These are phyloP conservation scores for Cynaeus angustus DNA, from an alignment of 2,888 invertebrate species.

Conservation along the genomic window DNA sequence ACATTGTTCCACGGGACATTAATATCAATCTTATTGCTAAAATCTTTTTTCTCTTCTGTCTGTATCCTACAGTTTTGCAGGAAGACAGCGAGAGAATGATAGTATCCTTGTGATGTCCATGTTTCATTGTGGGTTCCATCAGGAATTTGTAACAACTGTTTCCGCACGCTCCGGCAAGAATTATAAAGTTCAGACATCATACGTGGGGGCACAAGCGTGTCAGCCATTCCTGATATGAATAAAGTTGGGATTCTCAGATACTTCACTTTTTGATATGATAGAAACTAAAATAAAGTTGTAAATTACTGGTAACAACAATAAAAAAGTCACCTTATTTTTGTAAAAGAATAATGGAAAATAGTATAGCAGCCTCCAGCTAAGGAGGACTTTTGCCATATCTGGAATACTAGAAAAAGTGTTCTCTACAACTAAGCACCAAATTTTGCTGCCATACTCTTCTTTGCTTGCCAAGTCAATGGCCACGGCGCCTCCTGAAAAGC, in stretches of 20 bases:
- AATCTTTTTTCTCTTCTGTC: slow-evolving; percentile 57
- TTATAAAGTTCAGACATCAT: slow-evolving; percentile 91
- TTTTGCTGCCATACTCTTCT: slow-evolving; percentile 83
- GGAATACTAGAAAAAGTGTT: slow-evolving; percentile 97
- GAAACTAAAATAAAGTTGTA: slow-evolving; percentile 74
- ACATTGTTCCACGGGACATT: slow-evolving; percentile 60
- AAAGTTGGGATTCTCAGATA: slow-evolving; percentile 85
- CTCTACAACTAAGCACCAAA: slow-evolving; percentile 92
- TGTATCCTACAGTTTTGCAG: slow-evolving; percentile 70
- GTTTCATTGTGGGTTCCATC: slow-evolving; percentile 96
- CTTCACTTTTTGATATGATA: slow-evolving; percentile 83
- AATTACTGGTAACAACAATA: background rate
- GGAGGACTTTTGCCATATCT: slow-evolving; percentile 89
- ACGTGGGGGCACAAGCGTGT: slow-evolving; percentile 89
- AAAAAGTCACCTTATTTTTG: slow-evolving; percentile 88
- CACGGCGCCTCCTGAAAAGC: slow-evolving; percentile 86
- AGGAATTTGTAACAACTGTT: slow-evolving; percentile 84
- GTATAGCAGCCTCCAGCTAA: slow-evolving; percentile 82
- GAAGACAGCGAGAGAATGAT: slow-evolving; percentile 75
- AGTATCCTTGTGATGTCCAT: slow-evolving; percentile 91
- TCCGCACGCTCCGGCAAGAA: slow-evolving; percentile 83
- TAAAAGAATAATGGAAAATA: slow-evolving; percentile 89
- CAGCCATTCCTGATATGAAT: slow-evolving; percentile 91
- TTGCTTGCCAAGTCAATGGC: slow-evolving; percentile 90
- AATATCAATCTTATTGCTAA: slow-evolving; percentile 57